Evolutionary conservation across 2,797 vertebrate species (phyloP), one percentile per base, ranked within the genome.

Genomic region (Sebastes reedi): DNA sequence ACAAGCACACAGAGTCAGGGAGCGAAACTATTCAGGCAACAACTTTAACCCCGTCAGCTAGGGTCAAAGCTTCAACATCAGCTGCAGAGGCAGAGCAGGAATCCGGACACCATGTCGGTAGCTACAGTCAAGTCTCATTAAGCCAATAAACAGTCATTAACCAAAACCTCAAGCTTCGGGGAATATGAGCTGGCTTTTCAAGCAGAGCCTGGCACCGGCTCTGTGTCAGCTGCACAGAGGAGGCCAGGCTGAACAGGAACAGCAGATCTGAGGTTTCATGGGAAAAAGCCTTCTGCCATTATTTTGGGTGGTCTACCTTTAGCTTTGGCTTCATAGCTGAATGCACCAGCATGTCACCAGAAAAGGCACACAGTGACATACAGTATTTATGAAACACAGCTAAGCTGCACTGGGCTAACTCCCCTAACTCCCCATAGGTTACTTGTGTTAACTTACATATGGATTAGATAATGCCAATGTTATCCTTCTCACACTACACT

Each of bases 111-210:
- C 72, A 76, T 65, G 50, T 72, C 64, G 78, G 82, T 77, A 66
- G 80, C 86, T 77, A 80, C 80, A 73, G 79, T 75, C 61, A 74
- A 82, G 77, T 77, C 77, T 71, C 77, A 83, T 85, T 84, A 82
- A 85, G 79, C 77, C 86, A 88, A 86, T 84, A 90, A 92, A 93
- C 80, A 78, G 75, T 68, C 60, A 88, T 86, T 86, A 86, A 56
- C 22, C 20, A 34, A 86, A 89, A 78, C 83, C 85, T 75, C 75
- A 75, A 65, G 67, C 80, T 86, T 85, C 50, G 3, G 87, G 87
- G 81, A 91, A 92, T 64, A 82, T 75, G 74, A 81, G 85, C 62
- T 86, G 79, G 42, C 30, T 78, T 77, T 68, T 72, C 34, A 55
- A 56, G 67, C 46, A 36, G 36, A 81, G 62, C 69, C 59, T 75